Percentiles rank a stretch among this genome's conserved stretches.
Evolutionary conservation across 2,113 vertebrate species (phyloP).

Genomic region (Probosciger aterrimus): DNA sequence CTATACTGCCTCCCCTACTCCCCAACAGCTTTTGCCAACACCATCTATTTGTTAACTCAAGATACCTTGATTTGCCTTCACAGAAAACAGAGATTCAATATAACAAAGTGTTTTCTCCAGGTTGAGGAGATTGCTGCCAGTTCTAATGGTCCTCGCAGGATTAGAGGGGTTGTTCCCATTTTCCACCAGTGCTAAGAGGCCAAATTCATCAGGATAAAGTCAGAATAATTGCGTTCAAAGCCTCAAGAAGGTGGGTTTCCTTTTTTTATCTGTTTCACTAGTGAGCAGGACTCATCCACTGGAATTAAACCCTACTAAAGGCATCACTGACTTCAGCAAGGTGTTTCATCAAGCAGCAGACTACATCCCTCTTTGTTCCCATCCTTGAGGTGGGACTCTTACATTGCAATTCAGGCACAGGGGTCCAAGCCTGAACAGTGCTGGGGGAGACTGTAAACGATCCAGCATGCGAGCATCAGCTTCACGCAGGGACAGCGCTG

Average conservation of each 20-base stretch:
- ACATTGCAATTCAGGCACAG: accelerated
- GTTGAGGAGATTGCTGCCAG: neutral
- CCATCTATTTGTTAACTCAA: neutral
- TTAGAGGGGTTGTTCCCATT: neutral
- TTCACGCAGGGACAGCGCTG: neutral
- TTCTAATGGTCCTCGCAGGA: neutral
- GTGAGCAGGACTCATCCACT: neutral
- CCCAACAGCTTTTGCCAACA: neutral
- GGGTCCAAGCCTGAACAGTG: neutral
- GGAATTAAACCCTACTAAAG: neutral
- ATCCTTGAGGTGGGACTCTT: neutral
- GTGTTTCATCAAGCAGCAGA: neutral
- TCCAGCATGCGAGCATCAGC: accelerated
- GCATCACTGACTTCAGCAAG: neutral
- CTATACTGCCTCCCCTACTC: neutral
- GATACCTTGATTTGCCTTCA: neutral
- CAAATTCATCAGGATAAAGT: neutral
- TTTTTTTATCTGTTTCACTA: neutral
- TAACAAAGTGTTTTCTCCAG: neutral
- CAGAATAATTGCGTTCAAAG: neutral
- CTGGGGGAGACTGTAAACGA: neutral
- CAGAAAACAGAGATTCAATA: neutral
- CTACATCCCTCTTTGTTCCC: neutral
- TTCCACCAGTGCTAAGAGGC: neutral
- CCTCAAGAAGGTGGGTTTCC: neutral